Evolutionary conservation across 2,888 invertebrate genomes (phyloP).

Genomic region (Microplitis manilae): DNA sequence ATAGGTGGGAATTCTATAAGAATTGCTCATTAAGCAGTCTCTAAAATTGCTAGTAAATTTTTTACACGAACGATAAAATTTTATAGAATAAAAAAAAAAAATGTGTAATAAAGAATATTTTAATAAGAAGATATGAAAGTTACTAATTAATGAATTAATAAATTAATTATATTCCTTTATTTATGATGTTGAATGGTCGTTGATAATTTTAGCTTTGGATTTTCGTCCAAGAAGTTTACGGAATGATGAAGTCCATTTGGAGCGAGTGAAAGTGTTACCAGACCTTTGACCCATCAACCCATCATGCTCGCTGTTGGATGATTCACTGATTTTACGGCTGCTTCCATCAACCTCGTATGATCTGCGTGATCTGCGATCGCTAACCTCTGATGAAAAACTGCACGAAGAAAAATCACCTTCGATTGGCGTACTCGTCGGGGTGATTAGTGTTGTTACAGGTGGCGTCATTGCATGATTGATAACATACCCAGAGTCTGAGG

Average conservation of each 20-base stretch:
- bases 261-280: slow-evolving; percentile 72
- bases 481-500: slow-evolving; percentile 67
- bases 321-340: slow-evolving; percentile 64
- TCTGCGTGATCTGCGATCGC: slow-evolving; percentile 65
- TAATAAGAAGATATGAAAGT: slow-evolving; percentile 2
- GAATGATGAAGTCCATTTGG: slow-evolving; percentile 78
- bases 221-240: slow-evolving; percentile 72
- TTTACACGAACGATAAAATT: neutral
- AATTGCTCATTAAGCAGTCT: neutral
- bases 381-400: slow-evolving; percentile 69
- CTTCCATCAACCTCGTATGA: slow-evolving; percentile 64
- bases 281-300: slow-evolving; percentile 44
- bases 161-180: slow-evolving; percentile 2
- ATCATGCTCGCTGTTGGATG: slow-evolving; percentile 56
- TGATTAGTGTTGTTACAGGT: slow-evolving; percentile 35
- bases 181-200: neutral
- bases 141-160: slow-evolving; percentile 14
- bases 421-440: slow-evolving; percentile 36
- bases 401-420: slow-evolving; percentile 41
- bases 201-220: slow-evolving; percentile 57
- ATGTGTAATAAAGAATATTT: neutral
- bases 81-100: slow-evolving; percentile 4
- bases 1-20: slow-evolving; percentile 4
- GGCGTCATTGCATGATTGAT: slow-evolving; percentile 29
- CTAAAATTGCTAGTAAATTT: neutral